A percentile compares a stretch with the other conserved stretches of the same genome.
Evolutionary conservation across 1,140 invertebrate genomes (phyloP).

Genomic region (Potamilus streckersoni): DNA sequence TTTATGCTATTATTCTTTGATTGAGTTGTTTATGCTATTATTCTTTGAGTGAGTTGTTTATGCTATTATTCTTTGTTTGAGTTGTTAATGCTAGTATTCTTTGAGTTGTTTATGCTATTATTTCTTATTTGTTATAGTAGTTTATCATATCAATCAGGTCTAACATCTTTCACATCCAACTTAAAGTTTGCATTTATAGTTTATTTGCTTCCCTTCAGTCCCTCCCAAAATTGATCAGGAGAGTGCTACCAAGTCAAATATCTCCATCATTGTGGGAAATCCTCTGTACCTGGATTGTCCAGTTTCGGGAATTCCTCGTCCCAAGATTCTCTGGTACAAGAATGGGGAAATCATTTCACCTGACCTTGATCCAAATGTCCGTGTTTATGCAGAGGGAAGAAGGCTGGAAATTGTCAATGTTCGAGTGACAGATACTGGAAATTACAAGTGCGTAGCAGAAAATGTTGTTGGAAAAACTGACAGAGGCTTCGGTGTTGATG

Average conservation of each 20-base stretch:
- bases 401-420: slow-evolving; percentile 52
- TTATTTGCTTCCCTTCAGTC: slow-evolving; percentile 39
- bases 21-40: background rate
- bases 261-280: slow-evolving; percentile 50
- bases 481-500: slow-evolving; percentile 49
- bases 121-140: too few species aligned
- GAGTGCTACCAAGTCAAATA: slow-evolving; percentile 38
- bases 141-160: too few species aligned
- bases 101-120: background rate
- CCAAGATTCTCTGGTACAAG: slow-evolving; percentile 63
- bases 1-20: too few species aligned
- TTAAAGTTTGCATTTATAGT: background rate
- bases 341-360: slow-evolving; percentile 47
- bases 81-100: background rate
- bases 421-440: slow-evolving; percentile 60
- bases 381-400: slow-evolving; percentile 46
- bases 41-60: too few species aligned
- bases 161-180: too few species aligned
- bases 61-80: too few species aligned
- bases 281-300: slow-evolving; percentile 66
- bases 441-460: slow-evolving; percentile 70
- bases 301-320: slow-evolving; percentile 66
- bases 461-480: slow-evolving; percentile 66
- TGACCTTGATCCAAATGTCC: slow-evolving; percentile 45
- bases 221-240: slow-evolving; percentile 50